These are phyloP conservation scores for Lutraria lutraria DNA, from an alignment of 2,888 invertebrate species.

Conservation along the genomic window DNA sequence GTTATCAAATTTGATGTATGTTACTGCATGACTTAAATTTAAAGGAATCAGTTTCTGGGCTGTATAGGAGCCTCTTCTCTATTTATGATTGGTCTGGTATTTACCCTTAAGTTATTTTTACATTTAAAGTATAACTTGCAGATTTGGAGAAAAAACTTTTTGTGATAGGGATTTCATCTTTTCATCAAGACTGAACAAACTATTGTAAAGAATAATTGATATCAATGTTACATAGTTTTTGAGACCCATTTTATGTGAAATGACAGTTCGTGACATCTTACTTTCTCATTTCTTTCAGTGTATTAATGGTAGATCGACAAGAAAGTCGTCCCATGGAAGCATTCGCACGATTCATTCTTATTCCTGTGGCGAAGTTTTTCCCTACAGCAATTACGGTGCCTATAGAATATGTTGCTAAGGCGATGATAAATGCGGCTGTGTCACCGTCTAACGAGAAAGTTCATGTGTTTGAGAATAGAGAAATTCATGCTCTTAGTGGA, in stretches of 20 bases:
- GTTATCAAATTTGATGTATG: too few species aligned
- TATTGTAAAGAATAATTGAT: neutral
- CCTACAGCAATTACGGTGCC: slow-evolving; percentile 85
- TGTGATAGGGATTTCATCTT: too few species aligned
- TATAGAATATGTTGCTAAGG: slow-evolving; percentile 80
- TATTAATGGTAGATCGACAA: slow-evolving; percentile 83
- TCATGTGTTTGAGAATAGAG: slow-evolving; percentile 84
- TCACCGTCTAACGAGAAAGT: slow-evolving; percentile 68
- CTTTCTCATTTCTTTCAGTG: slow-evolving; percentile 71
- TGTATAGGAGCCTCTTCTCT: too few species aligned
- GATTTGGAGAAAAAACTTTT: too few species aligned
- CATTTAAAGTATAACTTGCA: too few species aligned
- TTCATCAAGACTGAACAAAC: too few species aligned
- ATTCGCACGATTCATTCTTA: slow-evolving; percentile 77
- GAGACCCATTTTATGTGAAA: neutral
- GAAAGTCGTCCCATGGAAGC: slow-evolving; percentile 83
- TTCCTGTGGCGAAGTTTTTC: slow-evolving; percentile 82
- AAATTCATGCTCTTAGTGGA: slow-evolving; percentile 81
- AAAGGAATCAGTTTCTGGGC: too few species aligned
- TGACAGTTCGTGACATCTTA: too few species aligned
- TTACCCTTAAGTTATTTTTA: too few species aligned
- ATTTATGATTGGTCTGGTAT: too few species aligned
- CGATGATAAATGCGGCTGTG: slow-evolving; percentile 83
- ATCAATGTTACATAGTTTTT: neutral
- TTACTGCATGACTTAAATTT: too few species aligned